Conservation (phyloP, 2,797 vertebrate species). For the Halcyon leucocephala region DNA sequence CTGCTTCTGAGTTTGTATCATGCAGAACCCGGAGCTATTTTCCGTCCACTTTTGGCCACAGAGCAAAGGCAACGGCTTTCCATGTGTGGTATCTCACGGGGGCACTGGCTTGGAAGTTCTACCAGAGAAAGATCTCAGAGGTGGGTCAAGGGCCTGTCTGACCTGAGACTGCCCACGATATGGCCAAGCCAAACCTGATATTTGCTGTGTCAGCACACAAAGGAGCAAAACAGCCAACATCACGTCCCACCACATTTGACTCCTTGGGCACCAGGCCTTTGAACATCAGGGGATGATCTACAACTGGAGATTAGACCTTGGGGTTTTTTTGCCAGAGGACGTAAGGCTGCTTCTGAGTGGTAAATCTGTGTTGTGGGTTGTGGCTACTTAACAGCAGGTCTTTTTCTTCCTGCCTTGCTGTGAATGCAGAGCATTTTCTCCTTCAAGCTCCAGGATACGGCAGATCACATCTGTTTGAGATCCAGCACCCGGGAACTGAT, state of each 20-base stretch:
- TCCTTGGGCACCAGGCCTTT: background rate
- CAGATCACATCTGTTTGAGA: background rate
- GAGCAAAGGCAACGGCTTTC: background rate
- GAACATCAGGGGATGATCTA: background rate
- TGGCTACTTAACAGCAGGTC: background rate
- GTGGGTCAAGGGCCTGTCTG: background rate
- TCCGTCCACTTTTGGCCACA: background rate
- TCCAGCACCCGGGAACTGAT: background rate
- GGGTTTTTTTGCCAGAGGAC: background rate
- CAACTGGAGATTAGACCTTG: background rate
- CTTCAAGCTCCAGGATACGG: background rate
- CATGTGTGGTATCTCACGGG: rapidly evolving
- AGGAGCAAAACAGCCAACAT: background rate
- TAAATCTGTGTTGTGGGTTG: background rate
- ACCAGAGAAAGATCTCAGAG: background rate
- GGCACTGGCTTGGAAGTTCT: background rate
- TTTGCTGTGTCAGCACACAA: rapidly evolving
- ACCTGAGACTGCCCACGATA: rapidly evolving
- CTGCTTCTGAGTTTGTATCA: slow-evolving; percentile 8
- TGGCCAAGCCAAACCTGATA: background rate
- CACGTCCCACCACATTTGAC: background rate
- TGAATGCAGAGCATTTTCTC: background rate
- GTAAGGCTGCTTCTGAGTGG: background rate
- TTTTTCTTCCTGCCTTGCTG: background rate
- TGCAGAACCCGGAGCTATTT: background rate